These are phyloP conservation scores for Apodemus agrarius DNA, from an alignment of 2,797 vertebrate genomes.

Conservation along the genomic window DNA sequence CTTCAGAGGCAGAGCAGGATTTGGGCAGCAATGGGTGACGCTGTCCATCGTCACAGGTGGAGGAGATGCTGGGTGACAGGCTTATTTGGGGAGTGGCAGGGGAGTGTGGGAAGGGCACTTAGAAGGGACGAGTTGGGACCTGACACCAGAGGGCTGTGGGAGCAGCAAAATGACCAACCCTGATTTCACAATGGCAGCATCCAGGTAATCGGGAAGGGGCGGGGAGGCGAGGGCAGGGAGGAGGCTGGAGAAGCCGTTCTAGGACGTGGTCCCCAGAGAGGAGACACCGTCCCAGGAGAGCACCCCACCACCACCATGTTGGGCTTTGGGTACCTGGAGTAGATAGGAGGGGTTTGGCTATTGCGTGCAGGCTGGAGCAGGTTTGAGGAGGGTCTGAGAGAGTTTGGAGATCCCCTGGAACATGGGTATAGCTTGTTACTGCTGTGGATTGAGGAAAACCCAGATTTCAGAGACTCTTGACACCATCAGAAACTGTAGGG, in stretches of 20 bases:
- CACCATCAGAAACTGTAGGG: neutral
- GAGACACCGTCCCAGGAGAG: neutral
- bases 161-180: neutral
- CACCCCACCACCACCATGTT: rapidly evolving
- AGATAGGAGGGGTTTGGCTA: neutral
- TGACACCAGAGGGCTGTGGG: neutral
- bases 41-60: neutral
- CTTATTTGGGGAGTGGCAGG: neutral
- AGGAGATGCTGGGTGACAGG: neutral
- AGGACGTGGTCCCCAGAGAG: neutral
- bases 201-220: neutral
- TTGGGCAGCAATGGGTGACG: neutral
- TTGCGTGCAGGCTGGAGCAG: neutral
- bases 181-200: neutral
- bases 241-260: neutral
- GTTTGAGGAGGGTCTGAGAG: neutral
- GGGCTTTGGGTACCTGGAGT: neutral
- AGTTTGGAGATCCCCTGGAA: neutral
- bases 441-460: neutral
- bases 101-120: neutral
- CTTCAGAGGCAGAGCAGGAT: neutral
- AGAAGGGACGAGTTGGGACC: neutral
- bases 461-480: neutral
- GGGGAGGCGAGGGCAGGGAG: neutral
- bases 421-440: neutral